phyloP scores from a whole-genome alignment of 2,888 invertebrate genomes.

The Andrena hattorfiana region DNA sequence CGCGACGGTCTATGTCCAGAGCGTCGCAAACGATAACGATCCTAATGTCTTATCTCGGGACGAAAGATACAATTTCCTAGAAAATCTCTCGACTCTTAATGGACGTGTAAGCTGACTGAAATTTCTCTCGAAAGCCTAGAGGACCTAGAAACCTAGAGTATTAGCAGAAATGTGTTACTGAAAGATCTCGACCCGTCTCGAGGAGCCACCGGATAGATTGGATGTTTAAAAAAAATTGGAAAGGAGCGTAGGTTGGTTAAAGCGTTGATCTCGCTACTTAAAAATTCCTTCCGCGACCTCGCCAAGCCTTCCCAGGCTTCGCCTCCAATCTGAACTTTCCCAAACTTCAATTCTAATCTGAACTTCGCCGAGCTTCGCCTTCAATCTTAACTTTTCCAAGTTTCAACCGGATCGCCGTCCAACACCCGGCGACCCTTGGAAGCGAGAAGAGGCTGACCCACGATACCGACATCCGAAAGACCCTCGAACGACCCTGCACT shows the following conservation, averaged over 20 bases:
- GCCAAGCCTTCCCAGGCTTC: no score
- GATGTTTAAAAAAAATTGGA: no score
- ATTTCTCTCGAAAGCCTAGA: no score
- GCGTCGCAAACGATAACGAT: background rate
- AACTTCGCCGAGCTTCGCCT: background rate
- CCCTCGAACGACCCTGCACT: background rate
- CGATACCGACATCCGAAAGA: background rate
- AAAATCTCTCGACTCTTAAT: no score
- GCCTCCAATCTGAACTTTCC: no score
- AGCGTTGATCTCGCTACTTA: background rate
- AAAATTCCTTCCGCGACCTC: background rate
- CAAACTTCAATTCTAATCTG: background rate
- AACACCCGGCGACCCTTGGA: background rate
- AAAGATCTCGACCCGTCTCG: no score
- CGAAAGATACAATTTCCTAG: background rate
- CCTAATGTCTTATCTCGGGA: background rate
- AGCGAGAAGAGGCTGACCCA: background rate
- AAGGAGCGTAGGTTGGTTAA: no score
- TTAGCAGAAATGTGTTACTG: no score
- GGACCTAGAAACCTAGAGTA: no score
- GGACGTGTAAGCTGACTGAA: no score
- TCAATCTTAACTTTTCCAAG: background rate
- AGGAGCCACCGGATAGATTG: no score
- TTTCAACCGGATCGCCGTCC: background rate
- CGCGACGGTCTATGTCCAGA: conserved; percentile 4